A percentile compares a stretch with the other conserved stretches of the same genome.
Conservation (phyloP, 2,888 invertebrate genomes). For the Drosophila gaucha region DNA sequence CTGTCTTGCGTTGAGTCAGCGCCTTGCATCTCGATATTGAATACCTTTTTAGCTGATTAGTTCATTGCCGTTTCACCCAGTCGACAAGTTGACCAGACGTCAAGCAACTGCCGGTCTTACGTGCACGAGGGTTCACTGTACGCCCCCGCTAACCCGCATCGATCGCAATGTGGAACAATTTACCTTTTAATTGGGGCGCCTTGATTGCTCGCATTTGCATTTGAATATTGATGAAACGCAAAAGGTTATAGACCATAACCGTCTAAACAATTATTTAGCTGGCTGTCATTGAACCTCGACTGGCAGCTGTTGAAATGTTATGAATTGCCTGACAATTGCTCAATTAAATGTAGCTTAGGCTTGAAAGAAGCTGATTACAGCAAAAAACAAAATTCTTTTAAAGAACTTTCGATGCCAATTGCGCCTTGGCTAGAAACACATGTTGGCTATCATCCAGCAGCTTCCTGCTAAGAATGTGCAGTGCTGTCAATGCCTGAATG, state of each 20-base stretch:
- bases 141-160: constrained; percentile 27
- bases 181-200: constrained; percentile 63
- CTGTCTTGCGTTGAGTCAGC: constrained; percentile 45
- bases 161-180: constrained; percentile 68
- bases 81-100: constrained; percentile 16
- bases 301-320: background rate
- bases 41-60: constrained; percentile 31
- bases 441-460: constrained; percentile 9
- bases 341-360: background rate
- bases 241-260: constrained; percentile 15
- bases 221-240: constrained; percentile 20
- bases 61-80: constrained; percentile 75
- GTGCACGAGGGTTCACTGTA: constrained; percentile 57
- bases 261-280: background rate
- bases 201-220: constrained; percentile 34
- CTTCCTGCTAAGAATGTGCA: constrained; percentile 55
- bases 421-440: constrained; percentile 6
- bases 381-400: too few species aligned
- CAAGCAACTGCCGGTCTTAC: constrained; percentile 51
- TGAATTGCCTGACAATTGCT: background rate
- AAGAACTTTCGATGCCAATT: background rate
- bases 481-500: constrained; percentile 64
- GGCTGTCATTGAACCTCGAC: constrained; percentile 62
- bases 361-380: too few species aligned
- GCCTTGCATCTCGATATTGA: constrained; percentile 12